Base-by-base conservation (phyloP, 2,113 vertebrate species). In the Emberiza fucata region DNA sequence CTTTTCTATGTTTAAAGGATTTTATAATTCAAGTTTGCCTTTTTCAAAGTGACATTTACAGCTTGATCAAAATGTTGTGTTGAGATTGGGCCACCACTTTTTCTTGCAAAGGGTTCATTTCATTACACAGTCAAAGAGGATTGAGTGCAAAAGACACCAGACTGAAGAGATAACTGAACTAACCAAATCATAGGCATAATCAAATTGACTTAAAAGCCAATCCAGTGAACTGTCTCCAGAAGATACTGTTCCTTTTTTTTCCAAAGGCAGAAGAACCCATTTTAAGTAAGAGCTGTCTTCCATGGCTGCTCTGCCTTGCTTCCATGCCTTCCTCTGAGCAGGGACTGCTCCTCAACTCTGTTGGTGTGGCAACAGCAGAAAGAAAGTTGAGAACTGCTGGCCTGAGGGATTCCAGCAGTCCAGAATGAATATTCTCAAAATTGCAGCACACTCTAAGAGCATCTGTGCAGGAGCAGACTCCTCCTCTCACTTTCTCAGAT, bases 401-500 rank as follows among this genome's bases (percentile, higher is more conserved):
- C 93, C 95, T 96, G 88, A 96, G 95, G 80, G 80, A 96, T 96
- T 96, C 94, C 95, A 96, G 94, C 88, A 83, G 94, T 93, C 88
- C 88, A 92, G 95, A 94, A 95, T 92, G 93, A 96, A 96, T 90
- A 94, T 97, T 95, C 95, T 93, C 75, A 93, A 86, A 93, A 93
- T 86, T 96, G 94, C 90, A 97, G 90, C 95, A 95, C 90, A 86
- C 88, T 86, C 92, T 81, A 73, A 88, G 92, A 96, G 94, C 95
- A 96, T 95, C 96, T 97, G 96, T 97, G 96, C 95, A 96, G 96
- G 95, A 95, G 96, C 94, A 97, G 95, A 94, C 94, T 92, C 89
- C 93, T 96, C 95, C 95, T 97, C 95, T 97, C 96, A 94, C 94
- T 97, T 97, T 96, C 95, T 96, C 94, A 97, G 93, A 96, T 95